Percentiles rank a stretch among this genome's conserved stretches.
Evolutionary conservation across 2,797 vertebrate species (phyloP).

Genomic region (Crax fasciolata): DNA sequence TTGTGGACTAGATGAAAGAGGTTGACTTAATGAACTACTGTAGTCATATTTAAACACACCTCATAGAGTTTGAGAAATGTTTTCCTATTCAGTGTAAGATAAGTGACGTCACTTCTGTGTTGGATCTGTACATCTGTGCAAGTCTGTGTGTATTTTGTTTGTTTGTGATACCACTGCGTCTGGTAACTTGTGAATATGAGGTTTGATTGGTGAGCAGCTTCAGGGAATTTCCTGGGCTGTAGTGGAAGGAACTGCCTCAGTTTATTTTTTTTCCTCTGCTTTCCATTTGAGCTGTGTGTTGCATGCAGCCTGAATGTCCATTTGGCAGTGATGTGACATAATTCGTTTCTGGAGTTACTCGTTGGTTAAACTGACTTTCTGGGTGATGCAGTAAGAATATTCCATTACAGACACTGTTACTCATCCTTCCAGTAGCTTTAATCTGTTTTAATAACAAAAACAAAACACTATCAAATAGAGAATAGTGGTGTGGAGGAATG

Average conservation of each 20-base stretch:
- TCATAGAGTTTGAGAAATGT: slow-evolving; percentile 39
- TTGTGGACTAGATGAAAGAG: slow-evolving; percentile 60
- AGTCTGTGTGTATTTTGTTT: not conserved
- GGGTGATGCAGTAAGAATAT: not conserved
- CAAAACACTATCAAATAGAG: rapidly evolving
- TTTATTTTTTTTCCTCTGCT: not conserved
- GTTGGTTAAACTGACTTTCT: not conserved
- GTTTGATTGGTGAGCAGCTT: not conserved
- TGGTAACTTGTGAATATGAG: not conserved
- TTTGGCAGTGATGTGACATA: not conserved
- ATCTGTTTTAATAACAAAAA: not conserved
- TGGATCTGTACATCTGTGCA: not conserved
- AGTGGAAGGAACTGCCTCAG: not conserved
- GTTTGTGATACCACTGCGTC: not conserved
- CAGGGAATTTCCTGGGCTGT: not conserved
- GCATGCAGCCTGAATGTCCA: rapidly evolving
- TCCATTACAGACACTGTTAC: rapidly evolving
- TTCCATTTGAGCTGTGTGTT: not conserved
- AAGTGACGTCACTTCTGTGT: not conserved
- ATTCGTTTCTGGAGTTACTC: not conserved
- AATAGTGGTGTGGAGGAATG: rapidly evolving
- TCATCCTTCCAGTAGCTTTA: not conserved
- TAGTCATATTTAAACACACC: slow-evolving; percentile 49
- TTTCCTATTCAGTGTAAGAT: not conserved
- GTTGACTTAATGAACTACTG: slow-evolving; percentile 48